Evolutionary conservation across 2,888 invertebrate species (phyloP), one percentile per base, ranked within the genome.

Genomic region (Macrosoma leucophasiata): DNA sequence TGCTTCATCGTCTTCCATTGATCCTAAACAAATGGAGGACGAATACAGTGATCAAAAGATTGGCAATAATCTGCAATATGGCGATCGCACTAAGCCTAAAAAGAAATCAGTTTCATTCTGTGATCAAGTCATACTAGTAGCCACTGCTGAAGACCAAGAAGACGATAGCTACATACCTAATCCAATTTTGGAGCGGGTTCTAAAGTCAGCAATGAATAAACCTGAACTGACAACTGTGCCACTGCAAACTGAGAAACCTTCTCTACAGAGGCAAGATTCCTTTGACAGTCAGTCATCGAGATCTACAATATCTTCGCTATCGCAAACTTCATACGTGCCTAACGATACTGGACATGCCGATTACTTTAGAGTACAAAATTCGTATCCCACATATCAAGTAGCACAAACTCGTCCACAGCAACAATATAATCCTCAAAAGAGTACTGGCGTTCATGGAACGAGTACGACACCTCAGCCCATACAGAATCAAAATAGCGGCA

Each of bases 101-200:
- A 96, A 96, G 86, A 97, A 97, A 70, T 95, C 94, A 36, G 97
- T 97, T 3, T 96, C 96, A 0, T 97, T 97, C 72, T 96, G 96
- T 59, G 96, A 96, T 66, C 95, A 96, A 74, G 95, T 97, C 0
- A 95, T 95, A 41, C 77, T 96, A 34, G 96, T 96, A 7, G 95
- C 96, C 3, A 95, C 95, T 1, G 95, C 95, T 0, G 96, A 96
- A 56, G 95, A 96, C 52, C 93, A 95, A 57, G 95, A 95, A 70
- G 94, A 94, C 41, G 95, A 95, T 43, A 91, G 92, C 50, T 95
- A 94, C 57, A 94, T 95, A 56, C 95, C 95, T 0, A 96, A 96
- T 76, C 96, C 95, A 1, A 94, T 96, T 37, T 73, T 96, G 46
- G 95, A 96, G 64, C 86, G 95, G 36, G 95, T 96, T 0, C 70